A percentile compares a stretch with the other conserved stretches of the same genome.
These are phyloP conservation scores for Lethenteron camtschaticum DNA, from an alignment of 2,113 vertebrate species.

Conservation along the genomic window DNA sequence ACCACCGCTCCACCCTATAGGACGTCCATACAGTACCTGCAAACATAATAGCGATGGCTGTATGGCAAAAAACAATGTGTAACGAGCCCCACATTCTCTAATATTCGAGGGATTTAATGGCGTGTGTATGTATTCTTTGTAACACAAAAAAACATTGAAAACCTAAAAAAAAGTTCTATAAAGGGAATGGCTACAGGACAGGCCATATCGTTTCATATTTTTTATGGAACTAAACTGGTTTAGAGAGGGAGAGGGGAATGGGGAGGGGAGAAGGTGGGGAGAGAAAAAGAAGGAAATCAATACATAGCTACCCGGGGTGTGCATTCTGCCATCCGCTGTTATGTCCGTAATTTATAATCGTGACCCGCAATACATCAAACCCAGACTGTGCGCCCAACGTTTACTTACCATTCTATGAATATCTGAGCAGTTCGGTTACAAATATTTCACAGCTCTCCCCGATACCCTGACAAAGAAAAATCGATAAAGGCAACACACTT, in stretches of 20 bases:
- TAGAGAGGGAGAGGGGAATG: not conserved
- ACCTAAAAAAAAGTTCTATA: no score
- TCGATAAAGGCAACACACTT: slow-evolving; percentile 5
- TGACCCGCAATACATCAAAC: slow-evolving; percentile 3
- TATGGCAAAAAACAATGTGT: no score
- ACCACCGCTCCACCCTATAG: no score
- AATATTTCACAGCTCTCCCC: slow-evolving; percentile 4
- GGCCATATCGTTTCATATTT: no score
- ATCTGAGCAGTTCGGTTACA: slow-evolving; percentile 6
- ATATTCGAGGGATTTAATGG: no score
- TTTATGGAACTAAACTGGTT: not conserved
- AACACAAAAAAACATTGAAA: no score
- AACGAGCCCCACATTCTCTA: no score
- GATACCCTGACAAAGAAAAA: slow-evolving; percentile 5
- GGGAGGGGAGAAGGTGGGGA: not conserved
- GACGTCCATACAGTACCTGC: no score
- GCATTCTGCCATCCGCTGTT: slow-evolving; percentile 2
- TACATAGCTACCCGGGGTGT: slow-evolving; percentile 1
- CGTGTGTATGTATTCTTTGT: no score
- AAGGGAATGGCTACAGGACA: no score
- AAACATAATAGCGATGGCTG: no score
- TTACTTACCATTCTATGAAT: slow-evolving; percentile 6
- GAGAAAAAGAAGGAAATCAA: slow-evolving; percentile 4
- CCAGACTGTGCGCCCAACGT: not conserved
- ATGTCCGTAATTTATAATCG: slow-evolving; percentile 3